Percentiles rank a stretch among this genome's conserved stretches.
Evolutionary conservation across 2,797 vertebrate species (phyloP).

Genomic region (Enteromius thamalakanensis): DNA sequence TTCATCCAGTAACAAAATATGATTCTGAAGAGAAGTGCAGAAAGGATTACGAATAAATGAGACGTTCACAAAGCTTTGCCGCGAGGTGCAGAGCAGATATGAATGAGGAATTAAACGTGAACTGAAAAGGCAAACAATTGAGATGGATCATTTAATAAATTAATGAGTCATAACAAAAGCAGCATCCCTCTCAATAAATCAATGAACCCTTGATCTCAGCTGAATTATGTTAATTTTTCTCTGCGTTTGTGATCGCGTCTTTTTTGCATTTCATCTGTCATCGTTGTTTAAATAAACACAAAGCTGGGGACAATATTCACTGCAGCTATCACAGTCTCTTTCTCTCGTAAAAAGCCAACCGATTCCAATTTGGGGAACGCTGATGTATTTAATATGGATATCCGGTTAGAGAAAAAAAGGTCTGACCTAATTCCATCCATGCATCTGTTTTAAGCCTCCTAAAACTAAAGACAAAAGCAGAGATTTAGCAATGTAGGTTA

Average conservation of each 20-base stretch:
- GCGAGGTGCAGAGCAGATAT: slow-evolving; percentile 45
- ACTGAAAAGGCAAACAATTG: slow-evolving; percentile 53
- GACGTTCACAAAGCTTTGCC: slow-evolving; percentile 41
- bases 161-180: slow-evolving; percentile 70
- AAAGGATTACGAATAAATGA: slow-evolving; percentile 45
- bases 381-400: slow-evolving; percentile 10
- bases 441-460: slow-evolving; percentile 7
- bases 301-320: not conserved
- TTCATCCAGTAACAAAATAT: slow-evolving; percentile 21
- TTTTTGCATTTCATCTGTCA: slow-evolving; percentile 55
- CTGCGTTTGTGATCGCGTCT: slow-evolving; percentile 66
- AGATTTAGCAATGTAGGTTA: not conserved
- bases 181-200: slow-evolving; percentile 67
- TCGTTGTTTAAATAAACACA: slow-evolving; percentile 46
- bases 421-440: slow-evolving; percentile 19
- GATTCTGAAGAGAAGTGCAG: slow-evolving; percentile 17
- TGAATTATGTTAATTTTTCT: slow-evolving; percentile 71
- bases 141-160: slow-evolving; percentile 60
- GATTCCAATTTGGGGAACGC: not conserved
- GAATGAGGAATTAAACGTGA: slow-evolving; percentile 59
- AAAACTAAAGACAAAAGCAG: slow-evolving; percentile 14
- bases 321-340: not conserved
- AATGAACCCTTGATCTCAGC: slow-evolving; percentile 69
- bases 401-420: not conserved
- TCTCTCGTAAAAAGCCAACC: not conserved